Base-by-base conservation (phyloP, 2,797 vertebrate species). In the Gymnocypris eckloni region DNA sequence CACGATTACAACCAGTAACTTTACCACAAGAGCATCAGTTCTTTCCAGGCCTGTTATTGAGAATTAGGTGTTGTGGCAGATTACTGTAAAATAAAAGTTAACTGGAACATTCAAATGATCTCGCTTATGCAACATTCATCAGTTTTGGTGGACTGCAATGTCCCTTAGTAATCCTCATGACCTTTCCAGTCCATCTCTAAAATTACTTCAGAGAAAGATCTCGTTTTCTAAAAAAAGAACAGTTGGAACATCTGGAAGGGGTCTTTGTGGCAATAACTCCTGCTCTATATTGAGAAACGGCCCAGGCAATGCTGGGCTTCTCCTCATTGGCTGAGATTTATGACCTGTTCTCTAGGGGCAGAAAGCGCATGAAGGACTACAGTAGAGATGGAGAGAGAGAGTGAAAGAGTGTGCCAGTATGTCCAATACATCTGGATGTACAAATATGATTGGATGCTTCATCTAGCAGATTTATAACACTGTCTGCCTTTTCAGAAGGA, bases 271-370 rank as follows among this genome's bases (percentile, higher is more conserved):
- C 37, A 50, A 64, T 41, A 64, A 75, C 39, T 45, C 45, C 25
- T 67, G 50, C 52, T 67, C 41, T 79, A 22, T 85, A 48, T 16
- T 28, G 25, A 66, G 22, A 67, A 70, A 72, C 25, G 70, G 73
- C 50, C 52, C 28, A 4, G 64, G 59, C 18, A 41, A 28, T 72
- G 48, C 33, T 78, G 20, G 64, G 16, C 48, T 70, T 71, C 64
- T 37, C 39, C 75, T 72, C 54, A 81, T 76, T 83, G 82, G 41
- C 50, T 81, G 33, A 81, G 71, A 86, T 88, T 79, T 86, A 88
- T 28, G 67, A 73, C 13, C 69, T 25, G 72, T 64, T 71, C 50
- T 77, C 43, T 71, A 43, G 61, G 56, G 70, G 81, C 22, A 20
- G 52, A 86, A 28, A 72, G 22, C 10, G 33, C 28, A 64, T 69